These are phyloP conservation scores for Mormyrus hasselquistii DNA, from an alignment of 2,797 vertebrate species.

Conservation along the genomic window DNA sequence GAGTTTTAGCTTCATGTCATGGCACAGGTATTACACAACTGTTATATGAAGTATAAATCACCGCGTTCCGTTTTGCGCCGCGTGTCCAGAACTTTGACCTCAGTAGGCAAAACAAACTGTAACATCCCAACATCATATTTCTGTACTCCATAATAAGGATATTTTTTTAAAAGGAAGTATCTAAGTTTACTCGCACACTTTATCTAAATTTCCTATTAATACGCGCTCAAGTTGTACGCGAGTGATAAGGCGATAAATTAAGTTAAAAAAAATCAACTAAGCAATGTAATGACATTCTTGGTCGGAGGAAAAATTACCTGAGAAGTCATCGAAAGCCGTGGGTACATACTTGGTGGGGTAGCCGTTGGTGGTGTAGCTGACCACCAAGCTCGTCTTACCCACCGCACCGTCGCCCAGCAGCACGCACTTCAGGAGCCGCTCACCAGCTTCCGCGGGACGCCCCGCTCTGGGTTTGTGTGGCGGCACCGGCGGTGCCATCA, in stretches of 20 bases:
- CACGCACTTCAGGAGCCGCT: constrained; percentile 71
- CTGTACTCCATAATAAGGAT: not conserved
- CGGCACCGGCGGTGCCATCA: constrained; percentile 71
- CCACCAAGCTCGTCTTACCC: constrained; percentile 77
- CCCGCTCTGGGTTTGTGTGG: constrained; percentile 59
- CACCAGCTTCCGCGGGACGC: constrained; percentile 44
- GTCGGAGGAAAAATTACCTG: constrained; percentile 51
- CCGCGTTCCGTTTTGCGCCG: not conserved
- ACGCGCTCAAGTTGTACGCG: not conserved
- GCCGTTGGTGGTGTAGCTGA: constrained; percentile 77
- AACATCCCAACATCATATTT: not conserved
- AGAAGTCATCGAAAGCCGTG: constrained; percentile 77
- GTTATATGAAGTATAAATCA: not conserved
- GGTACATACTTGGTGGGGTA: constrained; percentile 78
- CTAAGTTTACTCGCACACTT: not conserved
- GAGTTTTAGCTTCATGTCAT: not conserved
- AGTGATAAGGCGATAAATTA: not conserved
- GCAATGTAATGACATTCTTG: not conserved
- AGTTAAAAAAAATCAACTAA: not conserved
- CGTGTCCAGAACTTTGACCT: constrained; percentile 20
- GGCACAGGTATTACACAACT: not conserved
- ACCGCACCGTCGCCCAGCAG: constrained; percentile 77
- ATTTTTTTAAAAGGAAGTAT: not conserved
- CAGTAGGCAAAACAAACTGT: not conserved
- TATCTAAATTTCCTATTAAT: not conserved